Evolutionary conservation across 1,140 invertebrate species (phyloP).

Genomic region (Pseudachorutes palmiensis): DNA sequence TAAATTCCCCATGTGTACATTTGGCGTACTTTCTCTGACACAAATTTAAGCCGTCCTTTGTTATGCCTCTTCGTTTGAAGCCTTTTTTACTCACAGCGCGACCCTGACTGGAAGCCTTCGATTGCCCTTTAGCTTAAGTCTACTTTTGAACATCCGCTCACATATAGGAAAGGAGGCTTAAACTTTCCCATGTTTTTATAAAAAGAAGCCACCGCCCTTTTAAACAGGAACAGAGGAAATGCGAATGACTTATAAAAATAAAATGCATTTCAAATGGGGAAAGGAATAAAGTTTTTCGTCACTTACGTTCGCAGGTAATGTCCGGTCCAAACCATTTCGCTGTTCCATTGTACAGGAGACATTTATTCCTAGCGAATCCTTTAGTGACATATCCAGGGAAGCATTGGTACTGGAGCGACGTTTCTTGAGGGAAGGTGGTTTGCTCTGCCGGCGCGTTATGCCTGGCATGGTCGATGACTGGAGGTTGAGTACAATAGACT

Average conservation of each 20-base stretch:
- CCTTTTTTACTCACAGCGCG: too few relatives aligned
- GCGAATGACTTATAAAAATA: too few relatives aligned
- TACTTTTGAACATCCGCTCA: too few relatives aligned
- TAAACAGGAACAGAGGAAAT: too few relatives aligned
- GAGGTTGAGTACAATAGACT: conserved; percentile 81
- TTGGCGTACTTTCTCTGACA: background rate
- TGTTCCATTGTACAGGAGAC: conserved; percentile 73
- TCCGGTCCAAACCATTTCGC: conserved; percentile 73
- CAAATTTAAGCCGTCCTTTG: too few relatives aligned
- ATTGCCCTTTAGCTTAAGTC: too few relatives aligned
- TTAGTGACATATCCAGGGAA: conserved; percentile 76
- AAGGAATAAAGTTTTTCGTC: conserved; percentile 14
- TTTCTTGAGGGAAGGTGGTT: conserved; percentile 70
- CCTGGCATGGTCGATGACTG: conserved; percentile 73
- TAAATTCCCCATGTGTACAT: background rate
- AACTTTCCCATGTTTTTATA: too few relatives aligned
- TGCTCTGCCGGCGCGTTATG: conserved; percentile 76
- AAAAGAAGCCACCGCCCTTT: too few relatives aligned
- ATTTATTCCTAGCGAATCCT: conserved; percentile 78
- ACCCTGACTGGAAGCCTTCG: too few relatives aligned
- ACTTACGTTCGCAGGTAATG: conserved; percentile 85
- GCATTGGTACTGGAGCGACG: conserved; percentile 82
- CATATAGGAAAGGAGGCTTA: too few relatives aligned
- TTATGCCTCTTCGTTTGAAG: too few relatives aligned
- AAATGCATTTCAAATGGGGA: too few relatives aligned